Conservation (phyloP, 2,888 invertebrate genomes). For the Scelioninae gen. 2 region DNA sequence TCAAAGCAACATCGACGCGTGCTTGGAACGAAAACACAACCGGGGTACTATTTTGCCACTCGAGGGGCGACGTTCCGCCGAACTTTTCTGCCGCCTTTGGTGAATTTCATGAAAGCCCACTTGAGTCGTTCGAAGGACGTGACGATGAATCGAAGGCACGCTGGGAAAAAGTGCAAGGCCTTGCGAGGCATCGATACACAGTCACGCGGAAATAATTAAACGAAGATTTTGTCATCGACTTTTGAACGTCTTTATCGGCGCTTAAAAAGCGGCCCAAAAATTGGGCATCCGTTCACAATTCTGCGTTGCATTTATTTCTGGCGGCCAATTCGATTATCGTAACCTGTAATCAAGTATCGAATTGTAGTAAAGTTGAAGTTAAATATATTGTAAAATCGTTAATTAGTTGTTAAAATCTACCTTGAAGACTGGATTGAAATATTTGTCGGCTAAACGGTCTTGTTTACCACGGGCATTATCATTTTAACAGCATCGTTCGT, state of each 20-base stretch:
- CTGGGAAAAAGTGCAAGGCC: slow-evolving; percentile 7
- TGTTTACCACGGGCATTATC: slow-evolving; percentile 8
- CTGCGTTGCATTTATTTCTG: too few species aligned
- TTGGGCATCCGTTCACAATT: too few species aligned
- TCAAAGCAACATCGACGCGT: slow-evolving; percentile 6
- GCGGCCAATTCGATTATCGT: too few species aligned
- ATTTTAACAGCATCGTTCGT: slow-evolving; percentile 9
- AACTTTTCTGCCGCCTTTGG: slow-evolving; percentile 39
- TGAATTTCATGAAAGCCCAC: slow-evolving; percentile 21
- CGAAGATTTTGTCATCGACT: slow-evolving; percentile 9
- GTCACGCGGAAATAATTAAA: slow-evolving; percentile 7
- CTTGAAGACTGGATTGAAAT: slow-evolving; percentile 1
- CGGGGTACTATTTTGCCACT: slow-evolving; percentile 41
- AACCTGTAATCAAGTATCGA: too few species aligned
- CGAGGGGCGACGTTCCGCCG: slow-evolving; percentile 30
- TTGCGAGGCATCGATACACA: slow-evolving; percentile 17
- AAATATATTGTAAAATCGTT: too few species aligned
- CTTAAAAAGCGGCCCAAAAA: too few species aligned
- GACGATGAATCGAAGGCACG: slow-evolving; percentile 27
- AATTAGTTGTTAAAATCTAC: too few species aligned
- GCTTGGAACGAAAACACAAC: slow-evolving; percentile 37
- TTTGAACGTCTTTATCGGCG: slow-evolving; percentile 8
- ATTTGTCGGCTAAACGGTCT: slow-evolving; percentile 9
- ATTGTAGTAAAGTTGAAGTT: too few species aligned
- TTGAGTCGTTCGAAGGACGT: slow-evolving; percentile 28